Conservation (phyloP, 2,797 vertebrate species). For the Lophotriccus pileatus region DNA sequence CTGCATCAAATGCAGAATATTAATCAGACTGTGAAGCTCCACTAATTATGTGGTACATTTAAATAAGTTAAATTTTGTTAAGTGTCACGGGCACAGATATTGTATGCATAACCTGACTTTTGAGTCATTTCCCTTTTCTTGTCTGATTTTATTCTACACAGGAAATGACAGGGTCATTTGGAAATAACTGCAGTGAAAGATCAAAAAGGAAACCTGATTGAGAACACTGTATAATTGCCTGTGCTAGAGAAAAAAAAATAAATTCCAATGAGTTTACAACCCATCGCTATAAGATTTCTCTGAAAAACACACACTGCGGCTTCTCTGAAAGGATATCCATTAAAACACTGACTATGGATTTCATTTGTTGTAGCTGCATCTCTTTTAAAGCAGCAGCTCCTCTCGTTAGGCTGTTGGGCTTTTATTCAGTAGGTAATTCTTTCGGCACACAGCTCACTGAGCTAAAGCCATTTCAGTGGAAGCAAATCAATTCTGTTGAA, state of each 20-base stretch:
- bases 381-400: neutral
- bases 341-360: neutral
- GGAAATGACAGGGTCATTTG: conserved; percentile 60
- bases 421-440: neutral
- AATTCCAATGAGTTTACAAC: neutral
- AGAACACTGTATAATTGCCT: conserved; percentile 42
- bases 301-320: neutral
- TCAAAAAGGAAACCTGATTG: conserved; percentile 61
- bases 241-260: conserved; percentile 16
- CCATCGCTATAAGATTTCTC: neutral
- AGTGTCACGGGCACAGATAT: neutral
- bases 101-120: conserved; percentile 42
- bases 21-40: conserved; percentile 20
- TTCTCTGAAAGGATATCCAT: conserved; percentile 23
- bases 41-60: conserved; percentile 28
- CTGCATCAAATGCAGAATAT: conserved; percentile 17
- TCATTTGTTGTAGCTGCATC: neutral
- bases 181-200: conserved; percentile 52
- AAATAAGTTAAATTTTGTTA: conserved; percentile 28
- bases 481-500: neutral
- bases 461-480: neutral
- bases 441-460: neutral
- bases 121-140: conserved; percentile 62
- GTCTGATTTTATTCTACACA: conserved; percentile 51
- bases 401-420: neutral